These are phyloP conservation scores for Bibio marci DNA, from an alignment of 2,888 invertebrate genomes.

Conservation along the genomic window DNA sequence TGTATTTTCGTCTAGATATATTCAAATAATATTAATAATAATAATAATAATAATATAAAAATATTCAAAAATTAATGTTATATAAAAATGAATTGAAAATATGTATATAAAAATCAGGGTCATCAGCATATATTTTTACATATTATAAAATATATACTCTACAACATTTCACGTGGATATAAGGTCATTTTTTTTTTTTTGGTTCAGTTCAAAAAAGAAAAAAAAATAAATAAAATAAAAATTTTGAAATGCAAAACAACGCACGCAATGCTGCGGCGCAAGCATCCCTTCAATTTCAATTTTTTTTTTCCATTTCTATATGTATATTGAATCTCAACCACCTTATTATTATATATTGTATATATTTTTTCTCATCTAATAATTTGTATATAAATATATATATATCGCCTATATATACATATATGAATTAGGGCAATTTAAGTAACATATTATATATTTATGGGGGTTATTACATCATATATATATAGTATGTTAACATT, in stretches of 20 bases:
- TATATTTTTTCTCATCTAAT: too few species aligned
- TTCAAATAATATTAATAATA: background rate
- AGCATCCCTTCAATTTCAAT: too few species aligned
- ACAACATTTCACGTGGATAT: background rate
- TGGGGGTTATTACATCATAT: too few species aligned
- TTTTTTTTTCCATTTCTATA: too few species aligned
- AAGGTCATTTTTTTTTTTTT: background rate
- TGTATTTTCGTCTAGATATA: background rate
- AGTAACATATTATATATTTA: background rate
- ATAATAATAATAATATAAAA: too few species aligned
- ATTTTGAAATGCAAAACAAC: conserved; percentile 1
- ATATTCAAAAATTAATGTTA: too few species aligned
- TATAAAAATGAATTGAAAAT: background rate
- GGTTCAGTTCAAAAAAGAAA: background rate
- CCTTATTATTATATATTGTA: too few species aligned
- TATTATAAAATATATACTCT: background rate
- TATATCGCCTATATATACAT: too few species aligned
- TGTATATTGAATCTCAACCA: too few species aligned
- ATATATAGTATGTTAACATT: too few species aligned
- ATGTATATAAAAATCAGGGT: conserved; percentile 1
- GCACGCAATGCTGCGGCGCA: too few species aligned
- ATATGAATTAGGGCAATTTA: conserved; percentile 2
- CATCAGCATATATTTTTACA: background rate
- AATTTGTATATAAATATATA: too few species aligned
- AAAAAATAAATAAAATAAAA: background rate